These are phyloP conservation scores for Dendrocincla tyrannina DNA, from an alignment of 2,797 vertebrate species.

Conservation along the genomic window DNA sequence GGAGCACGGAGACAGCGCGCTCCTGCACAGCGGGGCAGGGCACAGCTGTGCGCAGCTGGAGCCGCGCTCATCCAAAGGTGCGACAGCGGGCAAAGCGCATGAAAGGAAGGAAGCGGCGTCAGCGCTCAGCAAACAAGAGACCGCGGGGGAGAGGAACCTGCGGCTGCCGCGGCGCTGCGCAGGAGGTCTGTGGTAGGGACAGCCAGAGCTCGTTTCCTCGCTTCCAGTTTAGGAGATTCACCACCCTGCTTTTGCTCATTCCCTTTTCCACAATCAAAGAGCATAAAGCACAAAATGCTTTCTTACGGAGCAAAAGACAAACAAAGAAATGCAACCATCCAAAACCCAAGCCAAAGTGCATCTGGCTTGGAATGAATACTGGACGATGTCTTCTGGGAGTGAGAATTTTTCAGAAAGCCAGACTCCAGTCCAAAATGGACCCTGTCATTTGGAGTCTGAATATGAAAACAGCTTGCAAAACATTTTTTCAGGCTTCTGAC, in stretches of 20 bases:
- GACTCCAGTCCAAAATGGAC: conserved; percentile 31
- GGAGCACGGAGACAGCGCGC: rapidly evolving
- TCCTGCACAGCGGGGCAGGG: rapidly evolving
- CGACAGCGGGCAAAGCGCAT: background rate
- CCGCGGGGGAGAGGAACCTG: background rate
- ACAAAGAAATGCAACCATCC: conserved; percentile 60
- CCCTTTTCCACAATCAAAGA: background rate
- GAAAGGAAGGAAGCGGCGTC: background rate
- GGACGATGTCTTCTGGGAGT: conserved; percentile 1
- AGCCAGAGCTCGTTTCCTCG: background rate
- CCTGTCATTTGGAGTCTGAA: conserved; percentile 45
- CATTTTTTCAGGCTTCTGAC: conserved; percentile 57
- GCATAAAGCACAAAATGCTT: conserved; percentile 32
- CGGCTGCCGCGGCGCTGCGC: background rate
- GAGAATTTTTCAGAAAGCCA: conserved; percentile 39
- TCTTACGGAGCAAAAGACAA: conserved; percentile 41
- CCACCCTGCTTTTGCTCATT: background rate
- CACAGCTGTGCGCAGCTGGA: background rate
- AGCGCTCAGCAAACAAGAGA: background rate
- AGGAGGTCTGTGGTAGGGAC: background rate
- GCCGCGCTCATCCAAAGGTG: background rate
- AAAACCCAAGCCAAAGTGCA: conserved; percentile 14
- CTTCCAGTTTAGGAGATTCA: background rate
- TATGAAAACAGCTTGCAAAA: conserved; percentile 66
- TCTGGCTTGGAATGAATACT: conserved; percentile 58